Conservation (phyloP, 2,888 invertebrate species). For the Phaonia tiefii region DNA sequence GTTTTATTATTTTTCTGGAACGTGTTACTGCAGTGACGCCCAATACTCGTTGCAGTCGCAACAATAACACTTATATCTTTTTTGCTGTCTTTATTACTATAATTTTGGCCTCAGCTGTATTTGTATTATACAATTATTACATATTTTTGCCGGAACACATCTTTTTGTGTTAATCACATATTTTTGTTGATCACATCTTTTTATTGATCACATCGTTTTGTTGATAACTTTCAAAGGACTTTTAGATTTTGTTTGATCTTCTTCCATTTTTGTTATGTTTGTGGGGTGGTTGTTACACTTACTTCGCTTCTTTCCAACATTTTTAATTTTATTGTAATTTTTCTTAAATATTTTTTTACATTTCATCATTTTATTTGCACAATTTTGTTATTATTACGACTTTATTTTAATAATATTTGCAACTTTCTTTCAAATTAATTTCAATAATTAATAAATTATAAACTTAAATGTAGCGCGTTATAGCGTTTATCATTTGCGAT, state of each 20-base stretch:
- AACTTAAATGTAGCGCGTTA: background rate
- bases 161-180: too few relatives aligned
- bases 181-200: too few relatives aligned
- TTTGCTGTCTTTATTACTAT: too few relatives aligned
- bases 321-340: constrained; percentile 46
- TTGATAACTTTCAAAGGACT: background rate
- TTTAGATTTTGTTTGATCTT: constrained; percentile 5
- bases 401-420: constrained; percentile 28
- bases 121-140: too few relatives aligned
- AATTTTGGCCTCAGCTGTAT: too few relatives aligned
- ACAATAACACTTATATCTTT: too few relatives aligned
- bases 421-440: constrained; percentile 23
- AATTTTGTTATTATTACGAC: constrained; percentile 12
- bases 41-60: too few relatives aligned
- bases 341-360: constrained; percentile 44
- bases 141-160: too few relatives aligned
- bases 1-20: too few relatives aligned
- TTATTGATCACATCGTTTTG: too few relatives aligned
- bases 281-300: constrained; percentile 35
- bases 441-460: constrained; percentile 14
- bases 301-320: constrained; percentile 44
- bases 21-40: too few relatives aligned
- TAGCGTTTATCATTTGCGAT: background rate
- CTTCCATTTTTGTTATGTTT: too few relatives aligned
- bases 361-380: constrained; percentile 42